Evolutionary conservation across 2,113 vertebrate genomes (phyloP).

Genomic region (Podarcis raffonei): DNA sequence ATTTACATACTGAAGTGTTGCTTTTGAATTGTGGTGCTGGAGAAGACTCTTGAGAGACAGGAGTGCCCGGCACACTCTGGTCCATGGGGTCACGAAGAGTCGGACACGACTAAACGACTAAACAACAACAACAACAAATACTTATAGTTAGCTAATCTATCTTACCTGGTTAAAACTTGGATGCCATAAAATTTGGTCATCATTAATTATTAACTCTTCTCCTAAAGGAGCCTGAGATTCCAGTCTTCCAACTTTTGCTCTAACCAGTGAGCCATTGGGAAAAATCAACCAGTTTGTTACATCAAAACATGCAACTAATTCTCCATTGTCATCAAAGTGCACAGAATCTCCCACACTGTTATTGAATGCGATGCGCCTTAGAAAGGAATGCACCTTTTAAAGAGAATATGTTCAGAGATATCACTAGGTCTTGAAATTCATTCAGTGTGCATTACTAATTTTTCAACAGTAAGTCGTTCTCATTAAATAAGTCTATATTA

Average conservation of each 20-base stretch:
- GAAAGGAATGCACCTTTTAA: neutral
- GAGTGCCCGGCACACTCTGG: too few species aligned
- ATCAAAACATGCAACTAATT: neutral
- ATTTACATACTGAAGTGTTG: neutral
- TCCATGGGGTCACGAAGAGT: too few species aligned
- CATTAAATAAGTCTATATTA: neutral
- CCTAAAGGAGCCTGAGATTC: neutral
- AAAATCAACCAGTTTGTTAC: conserved; percentile 17
- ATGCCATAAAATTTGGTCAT: neutral
- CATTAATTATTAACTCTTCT: neutral
- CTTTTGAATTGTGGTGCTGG: too few species aligned
- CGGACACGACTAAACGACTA: too few species aligned
- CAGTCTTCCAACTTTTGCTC: conserved; percentile 4
- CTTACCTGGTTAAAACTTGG: conserved; percentile 11
- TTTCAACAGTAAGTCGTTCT: neutral
- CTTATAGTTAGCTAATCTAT: too few species aligned
- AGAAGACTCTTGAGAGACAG: too few species aligned
- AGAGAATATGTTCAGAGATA: neutral
- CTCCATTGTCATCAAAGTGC: conserved; percentile 1
- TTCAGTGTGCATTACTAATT: neutral
- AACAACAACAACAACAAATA: too few species aligned
- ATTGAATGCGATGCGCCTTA: neutral
- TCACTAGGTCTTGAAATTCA: neutral
- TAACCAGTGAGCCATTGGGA: neutral
- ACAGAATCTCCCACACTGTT: conserved; percentile 2